A percentile compares a stretch with the other conserved stretches of the same genome.
phyloP scores from a whole-genome alignment of 2,797 vertebrate species.

The Rhadinocentrus ornatus region DNA sequence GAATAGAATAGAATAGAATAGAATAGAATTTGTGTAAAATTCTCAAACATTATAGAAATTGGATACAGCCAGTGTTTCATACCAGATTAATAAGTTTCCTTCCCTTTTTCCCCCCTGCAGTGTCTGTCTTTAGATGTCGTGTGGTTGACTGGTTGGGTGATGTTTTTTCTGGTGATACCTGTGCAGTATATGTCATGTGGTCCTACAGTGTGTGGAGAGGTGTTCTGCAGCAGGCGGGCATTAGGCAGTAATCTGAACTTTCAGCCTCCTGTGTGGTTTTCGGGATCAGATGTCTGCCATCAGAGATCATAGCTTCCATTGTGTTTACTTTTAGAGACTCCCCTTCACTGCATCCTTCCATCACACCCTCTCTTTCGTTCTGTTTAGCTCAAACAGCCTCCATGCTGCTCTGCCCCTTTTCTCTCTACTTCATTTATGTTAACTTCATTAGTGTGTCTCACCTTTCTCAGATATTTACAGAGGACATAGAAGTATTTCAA shows the following conservation, averaged over 20 bases:
- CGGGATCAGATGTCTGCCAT: slow-evolving; percentile 75
- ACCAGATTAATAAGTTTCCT: background rate
- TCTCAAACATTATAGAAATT: background rate
- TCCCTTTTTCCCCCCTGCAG: background rate
- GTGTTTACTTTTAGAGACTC: slow-evolving; percentile 72
- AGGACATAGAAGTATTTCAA: background rate
- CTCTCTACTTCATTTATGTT: slow-evolving; percentile 42
- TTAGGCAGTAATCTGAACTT: slow-evolving; percentile 77
- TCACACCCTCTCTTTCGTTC: slow-evolving; percentile 37
- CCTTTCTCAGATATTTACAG: slow-evolving; percentile 47
- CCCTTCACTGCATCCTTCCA: slow-evolving; percentile 42
- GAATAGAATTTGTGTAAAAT: background rate
- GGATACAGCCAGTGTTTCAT: background rate
- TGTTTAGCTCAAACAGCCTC: slow-evolving; percentile 55
- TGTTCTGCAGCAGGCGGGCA: slow-evolving; percentile 64
- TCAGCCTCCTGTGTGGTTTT: slow-evolving; percentile 62
- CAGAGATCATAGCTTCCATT: slow-evolving; percentile 82
- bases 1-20: too few species aligned
- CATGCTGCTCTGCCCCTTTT: slow-evolving; percentile 9
- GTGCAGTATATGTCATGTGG: slow-evolving; percentile 14
- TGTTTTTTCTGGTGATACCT: slow-evolving; percentile 19
- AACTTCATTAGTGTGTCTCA: slow-evolving; percentile 67
- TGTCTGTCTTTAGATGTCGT: slow-evolving; percentile 3
- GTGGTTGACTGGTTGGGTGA: background rate
- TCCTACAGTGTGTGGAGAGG: slow-evolving; percentile 14